Conservation (phyloP, 2,888 invertebrate genomes). For the Spodoptera littoralis region DNA sequence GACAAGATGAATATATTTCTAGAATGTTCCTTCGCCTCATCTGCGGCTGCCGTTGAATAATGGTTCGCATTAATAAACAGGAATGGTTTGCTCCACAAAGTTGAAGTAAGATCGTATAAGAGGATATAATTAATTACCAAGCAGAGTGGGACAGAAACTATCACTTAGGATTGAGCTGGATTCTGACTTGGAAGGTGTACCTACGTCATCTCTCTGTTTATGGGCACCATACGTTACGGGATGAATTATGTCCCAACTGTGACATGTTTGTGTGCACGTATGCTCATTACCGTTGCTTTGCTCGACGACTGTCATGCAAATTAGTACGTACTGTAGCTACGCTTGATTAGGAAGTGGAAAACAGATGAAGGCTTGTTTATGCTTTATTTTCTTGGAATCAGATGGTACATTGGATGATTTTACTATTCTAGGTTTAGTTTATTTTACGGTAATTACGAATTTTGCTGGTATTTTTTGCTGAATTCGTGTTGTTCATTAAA, state of each 20-base stretch:
- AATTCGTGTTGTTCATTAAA: no score
- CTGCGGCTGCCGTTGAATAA: constrained; percentile 84
- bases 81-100: constrained; percentile 74
- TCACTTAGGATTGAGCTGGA: constrained; percentile 73
- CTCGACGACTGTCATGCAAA: constrained; percentile 34
- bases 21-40: constrained; percentile 80
- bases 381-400: no score
- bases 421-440: no score
- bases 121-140: constrained; percentile 81
- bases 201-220: constrained; percentile 40
- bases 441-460: no score
- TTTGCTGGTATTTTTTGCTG: no score
- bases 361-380: no score
- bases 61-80: constrained; percentile 85
- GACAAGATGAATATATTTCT: constrained; percentile 78
- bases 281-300: constrained; percentile 42
- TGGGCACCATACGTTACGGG: constrained; percentile 32
- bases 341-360: no score
- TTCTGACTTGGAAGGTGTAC: constrained; percentile 54
- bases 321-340: constrained; percentile 13
- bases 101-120: constrained; percentile 75
- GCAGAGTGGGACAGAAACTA: constrained; percentile 73
- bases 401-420: no score
- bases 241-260: constrained; percentile 40
- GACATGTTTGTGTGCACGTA: constrained; percentile 42